phyloP scores from a whole-genome alignment of 2,797 vertebrate species.

The Anabacerthia variegaticeps region DNA sequence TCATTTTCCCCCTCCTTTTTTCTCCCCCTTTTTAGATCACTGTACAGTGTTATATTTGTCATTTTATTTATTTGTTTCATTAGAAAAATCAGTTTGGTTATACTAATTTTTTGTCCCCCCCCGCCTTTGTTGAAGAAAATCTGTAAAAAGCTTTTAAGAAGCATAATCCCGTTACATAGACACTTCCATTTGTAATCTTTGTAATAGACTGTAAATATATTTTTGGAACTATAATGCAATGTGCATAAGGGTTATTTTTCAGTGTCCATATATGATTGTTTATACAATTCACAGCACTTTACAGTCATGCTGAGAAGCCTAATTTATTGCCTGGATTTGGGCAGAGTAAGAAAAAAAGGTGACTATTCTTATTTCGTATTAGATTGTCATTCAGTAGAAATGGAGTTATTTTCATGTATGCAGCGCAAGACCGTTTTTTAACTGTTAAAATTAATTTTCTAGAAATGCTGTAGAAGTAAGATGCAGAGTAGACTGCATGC shows the following conservation, averaged over 20 bases:
- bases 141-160: constrained; percentile 91
- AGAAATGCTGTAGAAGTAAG: constrained; percentile 67
- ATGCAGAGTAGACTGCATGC: constrained; percentile 65
- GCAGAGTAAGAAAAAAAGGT: constrained; percentile 74
- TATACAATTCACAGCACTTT: constrained; percentile 81
- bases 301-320: constrained; percentile 77
- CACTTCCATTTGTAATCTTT: constrained; percentile 99
- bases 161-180: constrained; percentile 91
- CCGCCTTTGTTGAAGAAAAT: constrained; percentile 79
- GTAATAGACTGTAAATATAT: constrained; percentile 99
- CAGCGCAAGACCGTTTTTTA: constrained; percentile 74
- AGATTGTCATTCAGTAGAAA: constrained; percentile 74
- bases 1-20: constrained; percentile 61
- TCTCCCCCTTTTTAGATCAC: constrained; percentile 81
- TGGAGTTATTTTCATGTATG: constrained; percentile 72
- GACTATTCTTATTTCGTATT: constrained; percentile 75
- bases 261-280: constrained; percentile 82
- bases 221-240: constrained; percentile 99
- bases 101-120: constrained; percentile 79
- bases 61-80: constrained; percentile 98
- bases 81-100: constrained; percentile 87
- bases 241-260: constrained; percentile 88
- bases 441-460: constrained; percentile 75
- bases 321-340: constrained; percentile 74
- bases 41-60: constrained; percentile 93